These are phyloP conservation scores for Apteryx owenii DNA, from an alignment of 2,113 vertebrate genomes.

Conservation along the genomic window DNA sequence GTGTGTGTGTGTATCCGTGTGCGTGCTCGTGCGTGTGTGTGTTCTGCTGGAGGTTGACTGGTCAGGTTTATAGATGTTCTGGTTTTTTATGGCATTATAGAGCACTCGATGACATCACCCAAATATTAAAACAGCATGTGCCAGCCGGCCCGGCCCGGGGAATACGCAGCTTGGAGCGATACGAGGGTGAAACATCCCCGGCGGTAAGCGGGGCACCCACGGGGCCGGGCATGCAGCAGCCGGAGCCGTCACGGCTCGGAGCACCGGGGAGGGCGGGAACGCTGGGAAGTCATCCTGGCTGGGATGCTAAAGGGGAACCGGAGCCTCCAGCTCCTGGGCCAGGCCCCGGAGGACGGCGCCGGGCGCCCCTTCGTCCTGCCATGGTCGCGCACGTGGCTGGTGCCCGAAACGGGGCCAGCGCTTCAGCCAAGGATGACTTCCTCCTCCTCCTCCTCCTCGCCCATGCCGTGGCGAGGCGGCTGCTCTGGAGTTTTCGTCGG, in stretches of 20 bases:
- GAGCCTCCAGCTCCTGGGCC: not conserved
- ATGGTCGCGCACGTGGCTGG: too few species aligned
- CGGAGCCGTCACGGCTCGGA: not conserved
- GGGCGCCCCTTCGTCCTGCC: too few species aligned
- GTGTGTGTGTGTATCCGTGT: not conserved
- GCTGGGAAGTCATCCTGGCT: not conserved
- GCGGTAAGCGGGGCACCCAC: fast-evolving
- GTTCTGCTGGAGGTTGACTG: not conserved
- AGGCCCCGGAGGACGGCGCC: too few species aligned
- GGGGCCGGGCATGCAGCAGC: not conserved
- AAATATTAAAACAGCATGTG: constrained; percentile 35
- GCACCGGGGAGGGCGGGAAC: not conserved
- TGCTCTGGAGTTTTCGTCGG: not conserved
- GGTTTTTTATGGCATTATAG: constrained; percentile 11
- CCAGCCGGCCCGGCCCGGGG: not conserved
- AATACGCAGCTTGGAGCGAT: fast-evolving
- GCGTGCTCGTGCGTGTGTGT: not conserved
- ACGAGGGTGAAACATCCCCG: not conserved
- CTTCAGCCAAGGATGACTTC: not conserved
- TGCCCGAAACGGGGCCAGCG: not conserved
- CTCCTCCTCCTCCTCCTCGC: too few species aligned
- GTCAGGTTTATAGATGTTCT: constrained; percentile 48
- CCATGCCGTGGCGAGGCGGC: not conserved
- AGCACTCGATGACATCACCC: constrained; percentile 10
- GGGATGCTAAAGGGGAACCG: not conserved